These are phyloP conservation scores for Mormyrus hasselquistii DNA, from an alignment of 2,797 vertebrate genomes.

Conservation along the genomic window DNA sequence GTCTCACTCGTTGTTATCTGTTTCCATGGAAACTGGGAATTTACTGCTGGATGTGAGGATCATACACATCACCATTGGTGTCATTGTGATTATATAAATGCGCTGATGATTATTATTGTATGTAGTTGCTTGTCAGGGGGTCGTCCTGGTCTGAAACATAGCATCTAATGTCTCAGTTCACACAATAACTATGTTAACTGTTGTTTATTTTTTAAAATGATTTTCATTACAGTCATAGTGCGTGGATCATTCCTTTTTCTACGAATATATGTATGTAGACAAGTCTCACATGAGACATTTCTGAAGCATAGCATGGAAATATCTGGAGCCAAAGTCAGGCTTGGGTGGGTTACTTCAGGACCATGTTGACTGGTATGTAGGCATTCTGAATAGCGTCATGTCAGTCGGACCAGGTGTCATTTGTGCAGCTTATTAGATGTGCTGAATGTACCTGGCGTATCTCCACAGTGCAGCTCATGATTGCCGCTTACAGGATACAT, in stretches of 20 bases:
- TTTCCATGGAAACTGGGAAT: constrained; percentile 12
- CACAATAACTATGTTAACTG: neutral
- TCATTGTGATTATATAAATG: constrained; percentile 8
- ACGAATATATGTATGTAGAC: neutral
- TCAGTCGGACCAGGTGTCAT: neutral
- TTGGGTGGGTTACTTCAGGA: neutral
- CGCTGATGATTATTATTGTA: constrained; percentile 3
- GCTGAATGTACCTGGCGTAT: neutral
- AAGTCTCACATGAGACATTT: neutral
- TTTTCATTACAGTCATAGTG: neutral
- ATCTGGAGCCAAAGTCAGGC: neutral
- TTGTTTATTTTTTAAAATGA: neutral
- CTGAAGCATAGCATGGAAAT: neutral
- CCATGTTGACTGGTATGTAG: neutral
- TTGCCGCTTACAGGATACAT: neutral
- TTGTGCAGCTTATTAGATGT: neutral
- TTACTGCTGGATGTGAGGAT: constrained; percentile 3
- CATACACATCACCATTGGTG: neutral
- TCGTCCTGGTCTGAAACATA: neutral
- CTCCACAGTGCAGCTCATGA: neutral
- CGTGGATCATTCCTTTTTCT: neutral
- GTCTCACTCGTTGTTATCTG: neutral
- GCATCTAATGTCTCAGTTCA: neutral
- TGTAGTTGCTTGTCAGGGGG: neutral
- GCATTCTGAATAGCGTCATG: neutral